Evolutionary conservation across 2,113 vertebrate genomes (phyloP).

Genomic region (Promerops cafer): DNA sequence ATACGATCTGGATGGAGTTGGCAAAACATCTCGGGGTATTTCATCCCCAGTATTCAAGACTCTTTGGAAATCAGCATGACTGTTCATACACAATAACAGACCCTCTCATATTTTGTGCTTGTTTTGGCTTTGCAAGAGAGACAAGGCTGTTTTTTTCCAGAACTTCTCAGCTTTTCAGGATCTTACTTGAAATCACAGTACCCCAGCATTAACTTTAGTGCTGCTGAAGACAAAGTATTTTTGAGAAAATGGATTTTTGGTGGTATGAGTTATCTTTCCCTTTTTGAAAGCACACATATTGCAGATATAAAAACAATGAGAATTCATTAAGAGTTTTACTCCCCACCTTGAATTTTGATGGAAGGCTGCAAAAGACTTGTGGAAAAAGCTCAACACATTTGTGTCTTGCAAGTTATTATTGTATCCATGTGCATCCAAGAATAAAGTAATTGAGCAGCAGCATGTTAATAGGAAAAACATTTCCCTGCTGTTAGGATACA

Average conservation of each 20-base stretch:
- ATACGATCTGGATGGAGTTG: not conserved
- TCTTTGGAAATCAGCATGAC: not conserved
- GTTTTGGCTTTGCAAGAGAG: not conserved
- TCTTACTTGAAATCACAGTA: not conserved
- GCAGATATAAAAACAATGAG: not conserved
- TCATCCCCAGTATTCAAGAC: not conserved
- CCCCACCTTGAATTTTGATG: not conserved
- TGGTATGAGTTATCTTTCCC: not conserved
- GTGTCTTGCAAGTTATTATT: not conserved
- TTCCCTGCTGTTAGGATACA: not conserved
- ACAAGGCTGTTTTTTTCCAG: not conserved
- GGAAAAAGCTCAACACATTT: not conserved
- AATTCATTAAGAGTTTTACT: not conserved
- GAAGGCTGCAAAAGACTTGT: not conserved
- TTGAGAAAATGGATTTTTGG: not conserved
- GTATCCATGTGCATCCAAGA: not conserved
- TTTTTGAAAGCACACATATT: not conserved
- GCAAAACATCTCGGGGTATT: not conserved
- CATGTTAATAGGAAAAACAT: not conserved
- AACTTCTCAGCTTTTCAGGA: not conserved
- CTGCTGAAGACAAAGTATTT: not conserved
- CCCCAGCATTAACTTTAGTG: not conserved
- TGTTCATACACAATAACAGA: rapidly evolving
- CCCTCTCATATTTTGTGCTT: not conserved
- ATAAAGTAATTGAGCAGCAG: not conserved